These are phyloP conservation scores for Delphinapterus leucas DNA, from an alignment of 2,113 vertebrate genomes.

Conservation along the genomic window DNA sequence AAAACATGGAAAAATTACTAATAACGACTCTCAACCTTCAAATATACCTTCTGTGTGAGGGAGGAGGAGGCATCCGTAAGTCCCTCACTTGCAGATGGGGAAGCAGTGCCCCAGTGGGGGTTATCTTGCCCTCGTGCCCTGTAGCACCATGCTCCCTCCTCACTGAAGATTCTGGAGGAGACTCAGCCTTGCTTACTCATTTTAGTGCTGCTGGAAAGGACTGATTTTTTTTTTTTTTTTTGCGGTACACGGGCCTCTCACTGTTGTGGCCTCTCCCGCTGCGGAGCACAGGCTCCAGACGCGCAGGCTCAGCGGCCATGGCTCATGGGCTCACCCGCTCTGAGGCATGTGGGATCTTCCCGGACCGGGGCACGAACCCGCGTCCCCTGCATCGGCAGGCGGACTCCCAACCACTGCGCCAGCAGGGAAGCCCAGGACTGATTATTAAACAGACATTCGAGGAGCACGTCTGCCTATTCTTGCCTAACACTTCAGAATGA, in stretches of 20 bases:
- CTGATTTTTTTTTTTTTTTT: not conserved
- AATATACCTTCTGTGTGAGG: not conserved
- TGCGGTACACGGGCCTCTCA: too few relatives aligned
- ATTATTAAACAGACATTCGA: not conserved
- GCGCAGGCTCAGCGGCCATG: too few relatives aligned
- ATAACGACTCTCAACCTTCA: not conserved
- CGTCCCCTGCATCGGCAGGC: too few relatives aligned
- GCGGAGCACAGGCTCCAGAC: too few relatives aligned
- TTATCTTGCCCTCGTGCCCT: not conserved
- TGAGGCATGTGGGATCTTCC: too few relatives aligned
- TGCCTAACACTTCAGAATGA: slow-evolving; percentile 60
- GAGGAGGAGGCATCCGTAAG: not conserved
- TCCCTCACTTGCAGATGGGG: not conserved
- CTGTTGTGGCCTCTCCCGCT: too few relatives aligned
- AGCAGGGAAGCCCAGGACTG: not conserved
- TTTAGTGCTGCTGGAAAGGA: not conserved
- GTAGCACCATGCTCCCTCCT: not conserved
- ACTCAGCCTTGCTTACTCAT: slow-evolving; percentile 1
- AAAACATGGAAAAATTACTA: not conserved
- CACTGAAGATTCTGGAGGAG: not conserved
- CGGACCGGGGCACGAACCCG: too few relatives aligned
- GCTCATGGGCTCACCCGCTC: too few relatives aligned
- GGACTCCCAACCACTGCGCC: too few relatives aligned
- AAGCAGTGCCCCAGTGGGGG: rapidly evolving
- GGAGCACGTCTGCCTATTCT: slow-evolving; percentile 45